Base-by-base conservation (phyloP, 37 sponge, comb jelly and placozoan species). In the Lycopodina hypogea region DNA sequence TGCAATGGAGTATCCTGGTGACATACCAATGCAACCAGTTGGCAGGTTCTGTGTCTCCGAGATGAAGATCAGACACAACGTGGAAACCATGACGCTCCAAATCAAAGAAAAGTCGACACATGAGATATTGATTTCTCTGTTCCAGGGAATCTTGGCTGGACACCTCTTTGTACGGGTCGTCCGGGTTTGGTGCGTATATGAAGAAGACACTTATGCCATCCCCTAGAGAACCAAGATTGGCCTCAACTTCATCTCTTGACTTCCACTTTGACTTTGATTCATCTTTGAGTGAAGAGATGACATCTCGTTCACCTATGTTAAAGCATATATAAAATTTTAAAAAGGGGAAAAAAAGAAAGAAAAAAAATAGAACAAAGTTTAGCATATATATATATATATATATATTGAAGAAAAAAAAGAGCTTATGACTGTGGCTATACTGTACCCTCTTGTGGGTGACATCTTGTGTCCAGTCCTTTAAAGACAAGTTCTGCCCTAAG, bases 121-220 rank as follows among this genome's bases (percentile, higher is more conserved):
- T 51, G 72, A 50, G 50, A 26, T 50, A 14, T 1, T 26, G 0
- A 8, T 50, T 55, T 69, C 55, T 42, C 64, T 35, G 60, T n/a
- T 55, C 58, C 69, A 55, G 11, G 60, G 48, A 18, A 38, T 45
- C 18, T n/a, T 26, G 26, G 34, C 21, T 17, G 34, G 52, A 7
- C 36, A 30, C 37, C 21, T 23, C 26, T n/a, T 57, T 29, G 51
- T 78, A 75, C 0, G 80, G 74, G 32, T 80, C 72, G 7, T 61
- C 72, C 1, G 83, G 74, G 41, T 82, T 77, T 28, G 89, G 78
- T 7, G 78, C 78, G 55, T 88, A 88, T 60, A 76, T 64, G 56
- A 88, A 42, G 39, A 88, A 83, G 28, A 88, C 80, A 11, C 68
- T 82, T 7, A 72, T 50, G 23, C 89, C 79, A 24, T 68, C 61